Base-by-base conservation (phyloP, 1,140 invertebrate genomes). In the Pogonognathellus flavescens region DNA sequence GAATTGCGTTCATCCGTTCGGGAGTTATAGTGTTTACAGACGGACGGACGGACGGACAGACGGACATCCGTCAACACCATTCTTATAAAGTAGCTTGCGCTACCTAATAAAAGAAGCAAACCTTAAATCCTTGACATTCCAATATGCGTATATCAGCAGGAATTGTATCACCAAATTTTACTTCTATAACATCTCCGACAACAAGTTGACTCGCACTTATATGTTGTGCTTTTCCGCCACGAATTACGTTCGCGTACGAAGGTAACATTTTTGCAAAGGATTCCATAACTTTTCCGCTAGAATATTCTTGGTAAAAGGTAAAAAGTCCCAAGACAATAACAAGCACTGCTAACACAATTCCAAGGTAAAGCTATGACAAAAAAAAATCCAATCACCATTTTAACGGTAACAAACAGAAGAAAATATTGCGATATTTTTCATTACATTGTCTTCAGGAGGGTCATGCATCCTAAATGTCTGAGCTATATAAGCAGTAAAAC, bases 291-390 rank as follows among this genome's bases (percentile, higher is more conserved):
- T n/a, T n/a, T n/a, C n/a, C n/a, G n/a, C n/a, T n/a, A n/a, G n/a
- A n/a, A n/a, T n/a, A n/a, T n/a, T 91, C 88, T 93, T 99, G 97
- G 91, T 98, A 99, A 92, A 98, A 99, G 87, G 97, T 98, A 93
- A 99, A 99, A 91, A 97, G 95, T 90, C 97, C 97, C 89, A 97
- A 98, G 88, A 99, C 95, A 91, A 99, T 96, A 84, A 99, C 97
- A 88, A 99, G 97, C 91, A 95, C 95, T 89, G 97, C 94, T 91
- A 99, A 93, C 90, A 98, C 97, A 91, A 98, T 95, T 90, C 97
- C 97, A 90, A 99, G 94, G 92, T 97, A 99, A 89, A 99, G 93
- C 92, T 93, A 55, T 83, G 82, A 84, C 11, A n/a, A n/a, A n/a
- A n/a, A n/a, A n/a, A n/a, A n/a, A n/a, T n/a, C n/a, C n/a, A n/a